Evolutionary conservation across 1,140 invertebrate genomes (phyloP), one percentile per base, ranked within the genome.

Genomic region (Drosophila prosaltans): DNA sequence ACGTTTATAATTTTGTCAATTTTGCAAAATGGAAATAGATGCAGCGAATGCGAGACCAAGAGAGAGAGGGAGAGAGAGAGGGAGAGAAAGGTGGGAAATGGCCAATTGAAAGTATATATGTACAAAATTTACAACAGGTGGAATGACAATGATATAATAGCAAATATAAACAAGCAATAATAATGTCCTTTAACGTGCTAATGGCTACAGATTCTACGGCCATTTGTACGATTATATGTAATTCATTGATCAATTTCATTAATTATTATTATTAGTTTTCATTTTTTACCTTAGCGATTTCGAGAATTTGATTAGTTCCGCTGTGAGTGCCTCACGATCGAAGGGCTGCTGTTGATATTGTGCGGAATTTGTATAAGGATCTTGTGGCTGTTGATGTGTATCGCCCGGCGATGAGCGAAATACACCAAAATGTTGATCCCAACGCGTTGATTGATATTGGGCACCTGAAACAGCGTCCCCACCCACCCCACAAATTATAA

Each of bases 241-340:
- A 16, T 43, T n/a, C 2, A 16, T 16, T 16, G 1, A n/a, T 2
- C 3, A 43, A 43, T 9, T 26, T 51, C 24, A 26, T 26, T 9
- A 48, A 43, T 16, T 43, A 43, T 43, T 51, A 11, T 40, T 9
- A 39, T 16, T 16, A 4, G 28, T 36, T 36, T 36, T 40, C 10
- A 40, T 32, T 39, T 32, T 51, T 32, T 92, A 93, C 74, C 93
- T 93, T 32, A 96, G 91, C 4, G 94, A 94, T 85, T 94, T 94
- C 2, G 95, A 96, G 82, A 96, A 96, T 64, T 95, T 94, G 62
- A 96, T 91, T 72, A 96, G 94, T 45, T 95, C 95, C 2, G 95
- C 94, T 40, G 96, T 96, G 70, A 96, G 92, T 11, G 95, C 94
- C 63, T 94, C 92, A 74, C 95, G 74, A 81, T 94, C 91, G 65